Base-by-base conservation (phyloP, 2,888 invertebrate species). In the Megamerina dolium region DNA sequence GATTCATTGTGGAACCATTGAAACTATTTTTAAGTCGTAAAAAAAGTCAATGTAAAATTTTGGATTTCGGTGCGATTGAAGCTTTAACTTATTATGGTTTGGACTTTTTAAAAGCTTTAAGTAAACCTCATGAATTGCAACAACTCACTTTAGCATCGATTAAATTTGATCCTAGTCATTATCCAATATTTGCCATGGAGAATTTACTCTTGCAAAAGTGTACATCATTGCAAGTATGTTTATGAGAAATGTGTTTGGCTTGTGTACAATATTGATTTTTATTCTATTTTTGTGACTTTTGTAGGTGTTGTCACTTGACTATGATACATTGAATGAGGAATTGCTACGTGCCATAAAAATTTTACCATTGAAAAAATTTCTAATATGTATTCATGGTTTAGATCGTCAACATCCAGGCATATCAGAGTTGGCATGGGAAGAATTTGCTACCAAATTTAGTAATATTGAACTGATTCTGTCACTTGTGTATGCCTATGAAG, bases 131-230 rank as follows among this genome's bases (percentile, higher is more conserved):
- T 53, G 76, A 77, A 45, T 64, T 86, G 37, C 74, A 76, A 46
- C 74, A 77, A 50, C 72, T 86, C 32, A 82, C 83, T 55, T 70
- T 86, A 54, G 82, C 84, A 51, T 82, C 83, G 38, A 78, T 86
- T 21, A 85, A 85, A 67, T 82, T 82, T 63, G 81, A 84, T 73
- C 82, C 84, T 44, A 77, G 79, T 57, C 75, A 77, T 58, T 84
- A 84, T 69, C 74, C 77, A 38, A 73, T 83, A 39, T 64, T 68
- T 47, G 73, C 60, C 42, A 53, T 71, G 53, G 72, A 80, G 57
- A 73, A 77, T 39, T 64, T 72, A 38, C 65, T 77, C 49, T 76
- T 86, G 54, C 72, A 74, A 51, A 75, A 77, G 39, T 84, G 83
- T 60, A 68, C 70, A 45, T 74, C 75, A 53, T 68, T 83, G 49